Evolutionary conservation across 2,888 invertebrate species (phyloP).

Genomic region (Leptopilina drosophilae): DNA sequence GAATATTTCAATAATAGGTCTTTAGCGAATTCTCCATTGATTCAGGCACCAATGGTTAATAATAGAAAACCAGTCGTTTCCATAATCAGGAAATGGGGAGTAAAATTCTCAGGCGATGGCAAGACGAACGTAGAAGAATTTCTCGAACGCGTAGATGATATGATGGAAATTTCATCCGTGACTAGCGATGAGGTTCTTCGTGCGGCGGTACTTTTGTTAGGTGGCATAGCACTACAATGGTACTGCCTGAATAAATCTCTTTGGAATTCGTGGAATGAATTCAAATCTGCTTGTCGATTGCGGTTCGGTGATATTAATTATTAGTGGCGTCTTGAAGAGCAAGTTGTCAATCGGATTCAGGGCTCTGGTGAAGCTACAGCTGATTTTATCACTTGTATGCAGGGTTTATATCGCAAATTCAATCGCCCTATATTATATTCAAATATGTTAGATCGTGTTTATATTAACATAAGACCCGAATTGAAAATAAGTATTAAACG

Average conservation of each 20-base stretch:
- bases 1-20: too few species aligned
- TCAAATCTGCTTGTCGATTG: conserved; percentile 30
- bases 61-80: too few species aligned
- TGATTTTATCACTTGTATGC: too few species aligned
- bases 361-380: too few species aligned
- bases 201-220: background rate
- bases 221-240: conserved; percentile 40
- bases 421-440: too few species aligned
- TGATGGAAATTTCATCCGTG: background rate
- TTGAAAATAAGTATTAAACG: too few species aligned
- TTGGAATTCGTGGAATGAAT: conserved; percentile 38
- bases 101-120: conserved; percentile 20
- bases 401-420: too few species aligned
- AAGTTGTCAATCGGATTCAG: too few species aligned
- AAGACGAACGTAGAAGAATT: conserved; percentile 40
- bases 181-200: conserved; percentile 35
- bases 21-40: too few species aligned
- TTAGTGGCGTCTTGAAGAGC: conserved; percentile 31
- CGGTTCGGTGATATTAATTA: conserved; percentile 14
- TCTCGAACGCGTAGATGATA: conserved; percentile 39
- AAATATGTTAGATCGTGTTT: too few species aligned
- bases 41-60: too few species aligned
- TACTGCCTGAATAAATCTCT: background rate
- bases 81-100: conserved; percentile 29
- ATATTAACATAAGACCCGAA: too few species aligned